Percentiles rank a stretch among this genome's conserved stretches.
These are phyloP conservation scores for Vulpes vulpes DNA, from an alignment of 2,113 vertebrate species.

Conservation along the genomic window DNA sequence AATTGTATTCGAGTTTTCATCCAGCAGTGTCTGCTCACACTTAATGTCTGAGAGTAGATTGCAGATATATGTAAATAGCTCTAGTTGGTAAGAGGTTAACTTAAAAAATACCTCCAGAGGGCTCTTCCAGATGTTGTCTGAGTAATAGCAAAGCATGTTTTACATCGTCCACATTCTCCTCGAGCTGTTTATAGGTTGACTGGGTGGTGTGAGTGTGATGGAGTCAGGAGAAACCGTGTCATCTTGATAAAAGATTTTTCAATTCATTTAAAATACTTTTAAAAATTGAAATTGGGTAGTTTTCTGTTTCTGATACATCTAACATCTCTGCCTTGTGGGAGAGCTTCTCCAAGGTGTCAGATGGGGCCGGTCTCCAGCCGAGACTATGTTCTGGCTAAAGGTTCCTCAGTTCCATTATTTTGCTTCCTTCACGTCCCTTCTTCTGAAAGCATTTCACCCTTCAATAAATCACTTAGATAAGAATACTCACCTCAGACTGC, in stretches of 20 bases:
- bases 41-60: conserved; percentile 17
- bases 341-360: not conserved
- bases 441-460: not conserved
- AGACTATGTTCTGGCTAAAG: not conserved
- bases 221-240: not conserved
- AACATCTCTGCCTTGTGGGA: not conserved
- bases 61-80: conserved; percentile 9
- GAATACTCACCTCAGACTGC: not conserved
- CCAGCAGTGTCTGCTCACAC: not conserved
- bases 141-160: not conserved
- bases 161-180: not conserved
- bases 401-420: not conserved
- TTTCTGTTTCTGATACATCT: not conserved
- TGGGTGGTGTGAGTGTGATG: not conserved
- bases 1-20: conserved; percentile 3
- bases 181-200: not conserved
- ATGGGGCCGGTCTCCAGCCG: not conserved
- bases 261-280: not conserved
- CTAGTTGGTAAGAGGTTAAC: not conserved
- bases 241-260: not conserved
- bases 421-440: not conserved
- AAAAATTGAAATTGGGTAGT: not conserved
- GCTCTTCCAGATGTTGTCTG: not conserved
- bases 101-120: not conserved
- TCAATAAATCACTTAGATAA: not conserved